Evolutionary conservation across 2,797 vertebrate species (phyloP), one percentile per base, ranked within the genome.

Genomic region (Oryzias dopingdopingensis): DNA sequence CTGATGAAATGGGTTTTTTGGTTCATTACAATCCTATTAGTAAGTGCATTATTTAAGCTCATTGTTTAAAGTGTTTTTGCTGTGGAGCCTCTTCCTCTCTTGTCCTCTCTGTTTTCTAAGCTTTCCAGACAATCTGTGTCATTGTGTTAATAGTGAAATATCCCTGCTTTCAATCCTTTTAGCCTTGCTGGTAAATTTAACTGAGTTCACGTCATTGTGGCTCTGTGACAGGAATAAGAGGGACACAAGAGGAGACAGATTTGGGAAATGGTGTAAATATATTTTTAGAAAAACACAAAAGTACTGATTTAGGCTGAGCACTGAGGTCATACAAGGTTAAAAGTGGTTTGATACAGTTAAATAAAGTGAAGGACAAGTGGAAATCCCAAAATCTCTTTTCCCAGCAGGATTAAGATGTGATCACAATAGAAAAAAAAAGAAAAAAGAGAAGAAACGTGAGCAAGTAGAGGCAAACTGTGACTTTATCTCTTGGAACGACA

Each of bases 1-100:
- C 82, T 76, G 75, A 71, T 76, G 72, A 79, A 67, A 68, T 75
- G 69, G 47, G 42, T 77, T 48, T 68, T 86, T 77, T 6, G 1
- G 61, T 67, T 62, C 44, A 69, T 70, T 59, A 51, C 76, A 83
- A 84, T 87, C 80, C 79, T 78, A 81, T 86, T 83, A 86, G 62
- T 50, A 57, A 71, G 73, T 64, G 77, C 40, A 71, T 72, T 83
- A 63, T 75, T 74, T 48, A 54, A 79, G 78, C 76, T 84, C 76
- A 75, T 85, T 73, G 76, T 77, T 77, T 81, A 49, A 80, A 83
- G 77, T 77, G 76, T 71, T 80, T 71, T 59, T 2, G 53, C 70
- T 62, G 44, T 52, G 42, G 46, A 74, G 51, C 49, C 37, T 37
- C 41, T 56, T 24, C 18, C 14, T 52, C 59, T 52, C 66, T 16